Percentiles rank a stretch among this genome's conserved stretches.
Evolutionary conservation across 2,888 invertebrate genomes (phyloP).

Genomic region (Thymelicus lineola): DNA sequence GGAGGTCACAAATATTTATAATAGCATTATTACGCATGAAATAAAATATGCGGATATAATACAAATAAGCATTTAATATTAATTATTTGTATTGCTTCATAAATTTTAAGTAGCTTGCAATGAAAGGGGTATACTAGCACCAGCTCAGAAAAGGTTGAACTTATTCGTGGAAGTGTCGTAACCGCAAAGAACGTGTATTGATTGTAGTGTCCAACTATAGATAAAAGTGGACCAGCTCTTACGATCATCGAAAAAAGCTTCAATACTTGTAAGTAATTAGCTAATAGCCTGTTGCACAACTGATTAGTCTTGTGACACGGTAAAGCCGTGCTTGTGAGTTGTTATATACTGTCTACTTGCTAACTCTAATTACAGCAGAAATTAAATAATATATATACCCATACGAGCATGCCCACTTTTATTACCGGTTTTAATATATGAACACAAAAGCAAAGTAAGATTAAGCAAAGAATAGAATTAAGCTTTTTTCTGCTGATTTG

Average conservation of each 20-base stretch:
- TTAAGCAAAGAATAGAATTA: too few relatives aligned
- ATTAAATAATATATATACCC: background rate
- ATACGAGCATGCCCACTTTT: background rate
- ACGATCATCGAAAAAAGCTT: conserved; percentile 36
- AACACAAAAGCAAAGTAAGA: too few relatives aligned
- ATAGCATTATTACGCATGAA: too few relatives aligned
- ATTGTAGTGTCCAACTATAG: conserved; percentile 42
- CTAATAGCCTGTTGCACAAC: conserved; percentile 33
- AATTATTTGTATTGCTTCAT: too few relatives aligned
- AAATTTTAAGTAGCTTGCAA: too few relatives aligned
- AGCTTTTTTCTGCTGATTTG: too few relatives aligned
- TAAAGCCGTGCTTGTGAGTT: too few relatives aligned
- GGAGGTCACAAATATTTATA: too few relatives aligned
- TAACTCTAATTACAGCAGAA: conserved; percentile 17
- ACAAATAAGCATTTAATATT: too few relatives aligned
- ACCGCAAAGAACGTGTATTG: conserved; percentile 26
- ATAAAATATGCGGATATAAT: too few relatives aligned
- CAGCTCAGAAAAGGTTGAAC: conserved; percentile 20
- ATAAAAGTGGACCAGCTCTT: conserved; percentile 35
- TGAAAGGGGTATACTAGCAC: background rate
- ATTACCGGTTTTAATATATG: too few relatives aligned
- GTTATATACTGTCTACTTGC: conserved; percentile 22
- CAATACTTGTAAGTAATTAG: conserved; percentile 36
- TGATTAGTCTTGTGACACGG: conserved; percentile 21
- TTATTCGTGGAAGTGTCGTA: conserved; percentile 30